Conservation (phyloP, 1,140 invertebrate genomes). For the Aphelinus atriplicis region DNA sequence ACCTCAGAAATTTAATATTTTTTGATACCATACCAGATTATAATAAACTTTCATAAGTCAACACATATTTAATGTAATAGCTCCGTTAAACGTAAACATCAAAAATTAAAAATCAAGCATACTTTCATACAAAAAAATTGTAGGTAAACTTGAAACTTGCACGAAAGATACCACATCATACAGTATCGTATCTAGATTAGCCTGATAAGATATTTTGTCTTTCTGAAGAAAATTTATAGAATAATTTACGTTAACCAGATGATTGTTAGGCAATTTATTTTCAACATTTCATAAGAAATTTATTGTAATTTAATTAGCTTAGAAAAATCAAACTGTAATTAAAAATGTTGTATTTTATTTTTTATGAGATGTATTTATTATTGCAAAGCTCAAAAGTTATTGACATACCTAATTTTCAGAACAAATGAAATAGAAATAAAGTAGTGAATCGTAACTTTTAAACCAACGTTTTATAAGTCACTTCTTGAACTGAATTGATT, state of each 20-base stretch:
- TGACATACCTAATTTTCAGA: background rate
- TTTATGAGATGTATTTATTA: slow-evolving; percentile 6
- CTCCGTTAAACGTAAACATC: too few relatives aligned
- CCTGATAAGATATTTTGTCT: slow-evolving; percentile 8
- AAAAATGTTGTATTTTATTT: background rate
- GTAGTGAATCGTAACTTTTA: background rate
- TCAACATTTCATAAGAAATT: background rate
- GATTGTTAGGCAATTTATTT: slow-evolving; percentile 1
- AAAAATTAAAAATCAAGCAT: too few relatives aligned
- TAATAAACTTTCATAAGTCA: too few relatives aligned
- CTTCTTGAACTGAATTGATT: slow-evolving; percentile 25
- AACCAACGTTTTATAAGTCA: slow-evolving; percentile 19
- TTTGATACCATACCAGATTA: too few relatives aligned
- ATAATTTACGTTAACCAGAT: background rate
- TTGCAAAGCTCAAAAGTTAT: slow-evolving; percentile 19
- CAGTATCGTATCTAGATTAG: slow-evolving; percentile 17
- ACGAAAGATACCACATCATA: slow-evolving; percentile 14
- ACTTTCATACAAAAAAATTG: slow-evolving; percentile 5
- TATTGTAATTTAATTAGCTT: too few relatives aligned
- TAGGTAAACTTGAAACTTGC: slow-evolving; percentile 37
- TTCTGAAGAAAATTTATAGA: slow-evolving; percentile 11
- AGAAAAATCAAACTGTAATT: too few relatives aligned
- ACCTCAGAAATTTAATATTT: too few relatives aligned
- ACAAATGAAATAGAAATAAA: slow-evolving; percentile 9
- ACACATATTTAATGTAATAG: too few relatives aligned